Conservation (phyloP, 92 coral and sea anemone genomes). For the Epizoanthus ramosus region DNA sequence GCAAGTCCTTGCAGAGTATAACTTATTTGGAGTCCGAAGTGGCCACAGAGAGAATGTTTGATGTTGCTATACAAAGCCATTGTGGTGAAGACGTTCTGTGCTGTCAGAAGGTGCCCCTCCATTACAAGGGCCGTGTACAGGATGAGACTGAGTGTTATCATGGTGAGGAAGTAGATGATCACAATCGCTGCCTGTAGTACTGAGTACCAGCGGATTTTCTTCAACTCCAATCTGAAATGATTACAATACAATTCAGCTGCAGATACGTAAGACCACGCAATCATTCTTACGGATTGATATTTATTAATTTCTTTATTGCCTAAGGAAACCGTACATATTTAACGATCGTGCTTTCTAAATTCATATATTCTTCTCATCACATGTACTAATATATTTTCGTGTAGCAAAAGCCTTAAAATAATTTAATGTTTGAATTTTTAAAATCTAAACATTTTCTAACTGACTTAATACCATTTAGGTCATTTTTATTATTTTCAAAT, state of each 20-base stretch:
- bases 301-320: too few species aligned
- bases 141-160: constrained; percentile 30
- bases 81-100: constrained; percentile 36
- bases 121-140: constrained; percentile 23
- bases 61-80: constrained; percentile 39
- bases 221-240: constrained; percentile 29
- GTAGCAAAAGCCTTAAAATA: too few species aligned
- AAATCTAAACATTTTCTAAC: too few species aligned
- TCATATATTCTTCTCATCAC: too few species aligned
- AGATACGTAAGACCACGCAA: not conserved
- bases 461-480: too few species aligned
- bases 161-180: constrained; percentile 28
- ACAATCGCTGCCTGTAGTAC: constrained; percentile 32
- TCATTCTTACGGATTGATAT: too few species aligned
- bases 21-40: constrained; percentile 36
- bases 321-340: too few species aligned
- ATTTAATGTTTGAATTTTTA: too few species aligned
- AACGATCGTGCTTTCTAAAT: too few species aligned
- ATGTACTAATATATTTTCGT: too few species aligned
- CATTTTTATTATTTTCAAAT: too few species aligned
- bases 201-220: constrained; percentile 31
- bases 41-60: constrained; percentile 35
- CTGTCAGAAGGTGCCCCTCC: constrained; percentile 30
- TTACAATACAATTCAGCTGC: not conserved
- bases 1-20: constrained; percentile 35